Percentiles rank a stretch among this genome's conserved stretches.
Conservation (phyloP, 1,140 invertebrate genomes). For the Hesperophylax magnus region DNA sequence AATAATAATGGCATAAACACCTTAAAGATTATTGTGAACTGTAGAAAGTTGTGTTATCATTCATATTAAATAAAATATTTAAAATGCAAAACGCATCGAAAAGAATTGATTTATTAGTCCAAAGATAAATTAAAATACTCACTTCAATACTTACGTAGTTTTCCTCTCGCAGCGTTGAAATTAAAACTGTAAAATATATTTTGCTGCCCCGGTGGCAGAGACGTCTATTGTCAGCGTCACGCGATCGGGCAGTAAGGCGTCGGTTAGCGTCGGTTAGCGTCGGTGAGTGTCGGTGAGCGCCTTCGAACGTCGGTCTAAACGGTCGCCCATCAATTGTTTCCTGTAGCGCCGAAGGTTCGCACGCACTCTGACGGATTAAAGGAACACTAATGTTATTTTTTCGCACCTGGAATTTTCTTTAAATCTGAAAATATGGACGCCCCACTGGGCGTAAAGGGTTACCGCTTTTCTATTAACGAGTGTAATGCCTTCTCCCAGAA, state of each 20-base stretch:
- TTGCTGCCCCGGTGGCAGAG: background rate
- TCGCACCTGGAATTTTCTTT: background rate
- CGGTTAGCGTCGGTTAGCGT: conserved; percentile 39
- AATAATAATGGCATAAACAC: too few relatives aligned
- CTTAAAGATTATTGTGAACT: too few relatives aligned
- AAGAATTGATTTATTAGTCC: too few relatives aligned
- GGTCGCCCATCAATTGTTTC: conserved; percentile 46
- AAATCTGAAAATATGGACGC: background rate
- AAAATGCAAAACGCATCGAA: too few relatives aligned
- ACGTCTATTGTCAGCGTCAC: conserved; percentile 23
- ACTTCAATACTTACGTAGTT: too few relatives aligned
- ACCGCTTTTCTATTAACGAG: too few relatives aligned
- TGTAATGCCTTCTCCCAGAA: too few relatives aligned
- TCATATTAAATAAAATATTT: too few relatives aligned
- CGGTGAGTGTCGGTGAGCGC: conserved; percentile 24
- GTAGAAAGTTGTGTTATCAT: too few relatives aligned
- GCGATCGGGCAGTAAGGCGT: conserved; percentile 49
- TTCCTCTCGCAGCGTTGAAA: background rate
- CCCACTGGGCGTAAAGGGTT: too few relatives aligned
- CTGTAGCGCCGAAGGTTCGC: background rate
- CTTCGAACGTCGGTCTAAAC: conserved; percentile 38
- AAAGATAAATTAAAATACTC: too few relatives aligned
- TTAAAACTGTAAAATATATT: conserved; percentile 11
- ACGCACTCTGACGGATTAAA: conserved; percentile 15
- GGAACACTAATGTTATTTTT: background rate